Conservation (phyloP, 2,797 vertebrate species). For the Brachymystax lenok region DNA sequence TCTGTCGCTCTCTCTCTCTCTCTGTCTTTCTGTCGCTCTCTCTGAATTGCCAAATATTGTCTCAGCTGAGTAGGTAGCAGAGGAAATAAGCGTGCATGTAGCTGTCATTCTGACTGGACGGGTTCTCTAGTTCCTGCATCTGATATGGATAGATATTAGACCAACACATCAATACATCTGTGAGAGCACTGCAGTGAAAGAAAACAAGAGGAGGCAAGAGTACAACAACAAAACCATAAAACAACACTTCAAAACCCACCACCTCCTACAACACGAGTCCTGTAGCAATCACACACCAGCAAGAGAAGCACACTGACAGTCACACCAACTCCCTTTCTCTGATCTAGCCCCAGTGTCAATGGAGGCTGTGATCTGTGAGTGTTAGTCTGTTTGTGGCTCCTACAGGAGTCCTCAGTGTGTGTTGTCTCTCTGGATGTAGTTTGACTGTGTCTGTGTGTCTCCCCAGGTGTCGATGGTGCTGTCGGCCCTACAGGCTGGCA, state of each 20-base stretch:
- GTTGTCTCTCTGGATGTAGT: background rate
- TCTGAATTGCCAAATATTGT: constrained; percentile 34
- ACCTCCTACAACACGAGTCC: too few relatives aligned
- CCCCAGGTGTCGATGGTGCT: constrained; percentile 80
- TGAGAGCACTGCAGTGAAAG: background rate
- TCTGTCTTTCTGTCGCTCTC: too few relatives aligned
- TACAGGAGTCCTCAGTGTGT: too few relatives aligned
- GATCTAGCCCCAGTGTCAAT: too few relatives aligned
- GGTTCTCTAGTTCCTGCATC: constrained; percentile 9
- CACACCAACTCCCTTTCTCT: background rate
- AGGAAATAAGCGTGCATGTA: constrained; percentile 5
- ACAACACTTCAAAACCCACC: background rate
- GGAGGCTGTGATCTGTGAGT: too few relatives aligned
- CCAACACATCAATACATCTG: background rate
- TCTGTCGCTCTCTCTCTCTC: too few relatives aligned
- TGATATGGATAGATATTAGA: background rate
- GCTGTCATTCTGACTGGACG: background rate
- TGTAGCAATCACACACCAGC: background rate
- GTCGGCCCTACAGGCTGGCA: constrained; percentile 94
- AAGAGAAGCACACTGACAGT: background rate
- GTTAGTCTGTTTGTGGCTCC: too few relatives aligned
- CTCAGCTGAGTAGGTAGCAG: constrained; percentile 21
- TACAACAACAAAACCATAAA: background rate
- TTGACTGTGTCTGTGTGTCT: background rate
- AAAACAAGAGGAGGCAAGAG: background rate